Percentiles rank a stretch among this genome's conserved stretches.
phyloP scores from a whole-genome alignment of 2,888 invertebrate species.

The Lasiommata megera region DNA sequence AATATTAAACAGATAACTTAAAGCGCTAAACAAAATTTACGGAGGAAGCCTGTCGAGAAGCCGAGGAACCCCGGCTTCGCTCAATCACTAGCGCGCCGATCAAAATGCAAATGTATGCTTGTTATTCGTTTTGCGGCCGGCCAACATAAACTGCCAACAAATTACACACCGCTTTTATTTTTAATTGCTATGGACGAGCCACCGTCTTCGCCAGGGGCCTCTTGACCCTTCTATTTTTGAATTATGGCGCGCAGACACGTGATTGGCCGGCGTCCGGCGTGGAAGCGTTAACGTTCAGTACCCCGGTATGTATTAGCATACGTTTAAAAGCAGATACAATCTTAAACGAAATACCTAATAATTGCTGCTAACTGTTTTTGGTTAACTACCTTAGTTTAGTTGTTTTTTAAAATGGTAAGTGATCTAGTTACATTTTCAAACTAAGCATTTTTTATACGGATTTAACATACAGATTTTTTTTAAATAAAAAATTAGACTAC shows the following conservation, averaged over 20 bases:
- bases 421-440: no score
- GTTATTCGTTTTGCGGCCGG: conserved; percentile 61
- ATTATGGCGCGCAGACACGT: conserved; percentile 71
- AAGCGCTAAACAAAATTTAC: no score
- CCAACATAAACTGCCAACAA: conserved; percentile 73
- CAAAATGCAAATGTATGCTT: conserved; percentile 64
- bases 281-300: conserved; percentile 46
- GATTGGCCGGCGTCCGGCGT: conserved; percentile 63
- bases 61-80: conserved; percentile 42
- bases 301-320: conserved; percentile 45
- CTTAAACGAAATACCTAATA: conserved; percentile 42
- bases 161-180: conserved; percentile 75
- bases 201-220: conserved; percentile 71
- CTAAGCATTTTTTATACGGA: no score
- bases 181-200: conserved; percentile 75
- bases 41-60: no score
- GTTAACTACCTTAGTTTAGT: conserved; percentile 27
- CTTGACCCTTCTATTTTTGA: conserved; percentile 68
- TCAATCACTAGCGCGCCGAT: conserved; percentile 72
- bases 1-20: no score
- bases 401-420: conserved; percentile 9
- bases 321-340: conserved; percentile 53
- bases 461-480: no score
- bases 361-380: conserved; percentile 31
- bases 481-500: no score